Conservation (phyloP, 2,113 vertebrate genomes). For the Hipposideros armiger region DNA sequence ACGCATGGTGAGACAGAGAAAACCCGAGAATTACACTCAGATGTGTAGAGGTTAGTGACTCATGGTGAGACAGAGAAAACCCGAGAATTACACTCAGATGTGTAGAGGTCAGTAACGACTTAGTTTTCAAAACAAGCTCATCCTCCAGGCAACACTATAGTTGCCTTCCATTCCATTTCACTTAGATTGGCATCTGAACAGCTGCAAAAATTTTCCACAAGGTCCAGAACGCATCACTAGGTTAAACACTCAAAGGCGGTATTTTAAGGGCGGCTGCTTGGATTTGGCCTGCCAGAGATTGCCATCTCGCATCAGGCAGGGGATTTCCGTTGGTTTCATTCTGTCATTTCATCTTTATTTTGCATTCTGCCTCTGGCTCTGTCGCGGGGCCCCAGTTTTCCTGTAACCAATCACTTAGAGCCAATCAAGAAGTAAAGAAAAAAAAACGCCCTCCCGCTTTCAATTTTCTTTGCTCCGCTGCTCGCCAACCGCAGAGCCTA, state of each 20-base stretch:
- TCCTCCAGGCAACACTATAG: neutral
- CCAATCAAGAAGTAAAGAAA: neutral
- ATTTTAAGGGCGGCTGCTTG: neutral
- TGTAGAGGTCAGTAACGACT: neutral
- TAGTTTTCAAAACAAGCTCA: conserved; percentile 17
- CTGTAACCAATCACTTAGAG: neutral
- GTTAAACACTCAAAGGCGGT: neutral
- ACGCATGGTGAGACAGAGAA: neutral
- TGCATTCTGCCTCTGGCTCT: neutral
- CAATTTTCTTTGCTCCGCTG: neutral
- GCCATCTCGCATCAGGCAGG: neutral
- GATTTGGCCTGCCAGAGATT: neutral
- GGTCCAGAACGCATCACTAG: neutral
- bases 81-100: neutral
- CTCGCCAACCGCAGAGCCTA: conserved; percentile 50
- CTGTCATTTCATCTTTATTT: neutral
- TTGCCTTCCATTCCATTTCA: neutral
- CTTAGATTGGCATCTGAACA: neutral
- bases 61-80: neutral
- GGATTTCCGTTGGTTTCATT: neutral
- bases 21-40: neutral
- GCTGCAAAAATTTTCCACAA: neutral
- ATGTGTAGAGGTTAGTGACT: neutral
- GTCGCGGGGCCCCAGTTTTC: neutral
- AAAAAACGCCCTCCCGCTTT: conserved; percentile 55